Evolutionary conservation across 2,888 invertebrate species (phyloP), one percentile per base, ranked within the genome.

Genomic region (Cephus rjabovi): DNA sequence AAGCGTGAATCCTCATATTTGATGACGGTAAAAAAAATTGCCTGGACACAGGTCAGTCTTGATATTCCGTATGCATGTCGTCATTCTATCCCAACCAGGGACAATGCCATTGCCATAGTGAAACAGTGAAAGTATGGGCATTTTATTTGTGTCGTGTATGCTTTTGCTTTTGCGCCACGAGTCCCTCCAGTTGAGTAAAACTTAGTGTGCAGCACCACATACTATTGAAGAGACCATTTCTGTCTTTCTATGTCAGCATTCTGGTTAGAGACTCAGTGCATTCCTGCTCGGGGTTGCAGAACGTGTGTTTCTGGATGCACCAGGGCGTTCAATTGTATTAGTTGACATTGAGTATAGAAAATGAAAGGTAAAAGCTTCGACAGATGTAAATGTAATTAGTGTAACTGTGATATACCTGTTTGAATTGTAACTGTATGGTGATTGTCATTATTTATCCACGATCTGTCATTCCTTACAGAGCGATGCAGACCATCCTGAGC

Each of bases 31-130:
- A 56, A 56, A 23, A 23, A 23, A 56, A 56, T 56, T 56, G 2
- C 23, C 23, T 80, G n/a, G 71, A 37, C 69, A 79, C 76, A 74
- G 71, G 71, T 74, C 78, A 75, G 75, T 74, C 78, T 80, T 74
- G 84, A 81, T 85, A 86, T 86, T 89, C 81, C 78, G 85, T 84
- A 87, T 87, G 87, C 89, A 82, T 83, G 86, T 83, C 86, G 86
- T 86, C 86, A 88, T 87, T 81, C 81, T 81, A 81, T 80, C 77
- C 81, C 83, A 81, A 82, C 84, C 89, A 88, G 88, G 89, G 89
- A 89, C 90, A 91, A 91, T 91, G 89, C 90, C 90, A 90, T 91
- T 91, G 90, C 90, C 90, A 90, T 89, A 88, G 87, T 79, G 88
- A 90, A 89, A 87, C 88, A 90, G 91, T 90, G 90, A 91, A 90